A percentile compares a stretch with the other conserved stretches of the same genome.
phyloP scores from a whole-genome alignment of 2,797 vertebrate genomes.

The Ctenopoma kingsleyae region DNA sequence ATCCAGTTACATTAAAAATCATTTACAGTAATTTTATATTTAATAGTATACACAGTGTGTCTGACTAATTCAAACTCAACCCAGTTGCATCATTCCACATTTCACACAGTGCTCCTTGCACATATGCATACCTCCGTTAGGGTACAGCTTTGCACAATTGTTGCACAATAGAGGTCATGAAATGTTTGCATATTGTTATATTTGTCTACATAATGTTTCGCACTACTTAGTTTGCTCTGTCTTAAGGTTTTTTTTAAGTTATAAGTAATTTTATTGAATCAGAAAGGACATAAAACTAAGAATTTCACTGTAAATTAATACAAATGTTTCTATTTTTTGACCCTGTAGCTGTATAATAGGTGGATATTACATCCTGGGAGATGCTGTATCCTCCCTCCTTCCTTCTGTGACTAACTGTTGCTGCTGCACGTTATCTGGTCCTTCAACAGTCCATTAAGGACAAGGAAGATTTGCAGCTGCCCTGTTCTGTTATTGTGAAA shows the following conservation, averaged over 20 bases:
- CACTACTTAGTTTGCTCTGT: not conserved
- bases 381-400: slow-evolving; percentile 41
- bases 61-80: not conserved
- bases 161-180: too few species aligned
- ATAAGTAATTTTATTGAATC: too few species aligned
- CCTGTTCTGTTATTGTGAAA: slow-evolving; percentile 44
- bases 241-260: too few species aligned
- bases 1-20: not conserved
- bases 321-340: not conserved
- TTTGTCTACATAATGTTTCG: too few species aligned
- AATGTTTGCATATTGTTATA: too few species aligned
- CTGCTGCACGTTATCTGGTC: slow-evolving; percentile 48
- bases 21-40: not conserved
- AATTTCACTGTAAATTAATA: not conserved
- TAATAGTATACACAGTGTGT: not conserved
- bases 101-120: not conserved
- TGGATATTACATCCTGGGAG: slow-evolving; percentile 43
- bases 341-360: slow-evolving; percentile 14
- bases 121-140: not conserved
- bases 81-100: not conserved
- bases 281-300: not conserved
- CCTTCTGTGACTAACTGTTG: slow-evolving; percentile 57
- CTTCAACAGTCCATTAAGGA: slow-evolving; percentile 39
- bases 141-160: not conserved
- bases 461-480: slow-evolving; percentile 47